Base-by-base conservation (phyloP, 1,140 invertebrate genomes). In the Drosophila lowei region DNA sequence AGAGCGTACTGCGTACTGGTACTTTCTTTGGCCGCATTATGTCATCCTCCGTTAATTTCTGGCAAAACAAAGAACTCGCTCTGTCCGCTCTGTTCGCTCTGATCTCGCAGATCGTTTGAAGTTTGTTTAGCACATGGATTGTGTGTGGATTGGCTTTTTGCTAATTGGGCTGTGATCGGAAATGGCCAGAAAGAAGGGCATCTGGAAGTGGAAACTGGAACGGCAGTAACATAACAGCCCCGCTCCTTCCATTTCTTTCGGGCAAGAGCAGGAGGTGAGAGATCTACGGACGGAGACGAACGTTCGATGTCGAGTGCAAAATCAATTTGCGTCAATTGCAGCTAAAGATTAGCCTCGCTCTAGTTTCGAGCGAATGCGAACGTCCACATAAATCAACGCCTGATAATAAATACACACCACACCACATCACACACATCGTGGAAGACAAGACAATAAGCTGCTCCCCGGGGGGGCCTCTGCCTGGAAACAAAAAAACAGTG, bases 321-420 rank as follows among this genome's bases (percentile, higher is more conserved):
- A 81, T 76, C 70, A 81, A 85, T 86, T 74, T 86, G 74, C 81
- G 81, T 86, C 81, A 86, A 86, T 86, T 86, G 75, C 77, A 78
- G 50, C 54, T 60, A 81, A 79, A 81, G 81, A 86, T 86, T 86
- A 86, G 81, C 81, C 81, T 86, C 83, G 81, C 65, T 71, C 81
- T 77, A 86, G 70, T 78, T 86, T 77, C 43, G 41, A 61, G 78
- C 79, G 34, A 38, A 38, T 38, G 11, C 34, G 34, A 64, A 41
- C 59, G 59, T 64, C 54, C 58, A 80, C 74, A 85, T 79, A 79
- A 79, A 79, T 73, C 77, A 85, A 50, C 58, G 50, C 28, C 81
- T 85, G 75, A 85, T 85, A 60, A 74, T 71, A 85, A 79, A 70
- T 57, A 59, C 67, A 65, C 34, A 38, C 11, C 34, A 38, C 3